Evolutionary conservation across 2,888 invertebrate species (phyloP).

Genomic region (Timandra comae): DNA sequence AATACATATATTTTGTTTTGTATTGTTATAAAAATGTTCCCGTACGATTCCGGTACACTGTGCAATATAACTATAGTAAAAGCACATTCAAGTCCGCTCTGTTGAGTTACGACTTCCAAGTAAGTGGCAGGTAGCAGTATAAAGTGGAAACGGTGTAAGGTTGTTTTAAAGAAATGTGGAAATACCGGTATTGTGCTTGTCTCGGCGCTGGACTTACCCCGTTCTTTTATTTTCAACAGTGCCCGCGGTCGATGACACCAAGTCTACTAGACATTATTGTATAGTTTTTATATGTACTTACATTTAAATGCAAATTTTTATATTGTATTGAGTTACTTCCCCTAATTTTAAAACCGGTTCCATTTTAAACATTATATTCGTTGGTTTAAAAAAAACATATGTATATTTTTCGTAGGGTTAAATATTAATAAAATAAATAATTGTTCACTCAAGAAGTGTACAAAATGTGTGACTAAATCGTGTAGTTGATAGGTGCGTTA

Average conservation of each 20-base stretch:
- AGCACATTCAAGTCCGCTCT: not conserved
- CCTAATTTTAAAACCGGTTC: not conserved
- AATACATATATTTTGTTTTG: no score
- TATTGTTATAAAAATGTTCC: not conserved
- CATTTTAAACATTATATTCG: no score
- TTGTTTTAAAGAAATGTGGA: conserved; percentile 7
- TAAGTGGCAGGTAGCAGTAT: not conserved
- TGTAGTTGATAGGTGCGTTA: no score
- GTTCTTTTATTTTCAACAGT: conserved; percentile 6
- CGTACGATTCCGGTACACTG: not conserved
- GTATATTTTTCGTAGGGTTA: no score
- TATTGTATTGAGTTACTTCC: no score
- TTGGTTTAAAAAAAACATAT: no score
- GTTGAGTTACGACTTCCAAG: conserved; percentile 1
- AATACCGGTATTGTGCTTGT: conserved; percentile 8
- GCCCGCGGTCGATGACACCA: conserved; percentile 3
- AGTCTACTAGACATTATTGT: conserved; percentile 2
- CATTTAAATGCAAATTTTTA: no score
- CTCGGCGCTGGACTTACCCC: conserved; percentile 5
- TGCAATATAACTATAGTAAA: not conserved
- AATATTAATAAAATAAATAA: no score
- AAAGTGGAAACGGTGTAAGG: not conserved
- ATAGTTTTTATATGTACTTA: conserved; percentile 16
- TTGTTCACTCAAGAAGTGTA: no score
- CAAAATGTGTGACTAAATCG: no score